Evolutionary conservation across 2,797 vertebrate species (phyloP).

Genomic region (Acrocephalus scirpaceus): DNA sequence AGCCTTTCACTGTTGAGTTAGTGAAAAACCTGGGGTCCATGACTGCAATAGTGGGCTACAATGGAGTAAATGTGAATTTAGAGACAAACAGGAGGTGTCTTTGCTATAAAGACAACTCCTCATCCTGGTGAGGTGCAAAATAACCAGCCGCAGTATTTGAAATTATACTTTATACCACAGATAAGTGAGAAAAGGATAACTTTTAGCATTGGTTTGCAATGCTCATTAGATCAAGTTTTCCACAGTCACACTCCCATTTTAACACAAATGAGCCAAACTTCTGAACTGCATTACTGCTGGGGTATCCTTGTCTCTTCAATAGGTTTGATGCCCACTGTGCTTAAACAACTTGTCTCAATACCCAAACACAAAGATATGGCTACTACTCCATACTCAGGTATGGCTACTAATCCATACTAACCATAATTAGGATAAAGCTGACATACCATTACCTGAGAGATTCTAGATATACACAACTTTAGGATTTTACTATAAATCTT

Average conservation of each 20-base stretch:
- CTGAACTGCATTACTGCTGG: not conserved
- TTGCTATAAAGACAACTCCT: not conserved
- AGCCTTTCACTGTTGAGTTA: not conserved
- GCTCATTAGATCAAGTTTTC: not conserved
- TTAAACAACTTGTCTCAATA: not conserved
- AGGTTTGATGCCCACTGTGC: not conserved
- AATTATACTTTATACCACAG: not conserved
- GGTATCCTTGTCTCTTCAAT: not conserved
- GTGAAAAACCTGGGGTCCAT: not conserved
- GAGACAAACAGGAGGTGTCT: not conserved
- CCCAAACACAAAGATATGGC: not conserved
- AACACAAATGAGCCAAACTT: not conserved
- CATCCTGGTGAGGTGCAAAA: not conserved
- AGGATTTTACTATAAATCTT: not conserved
- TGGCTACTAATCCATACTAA: not conserved
- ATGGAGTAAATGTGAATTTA: not conserved
- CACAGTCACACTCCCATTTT: not conserved
- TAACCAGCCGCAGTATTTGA: not conserved
- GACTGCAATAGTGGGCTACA: not conserved
- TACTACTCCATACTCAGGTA: not conserved
- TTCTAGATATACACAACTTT: not conserved
- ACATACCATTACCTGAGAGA: not conserved
- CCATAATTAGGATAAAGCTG: not conserved
- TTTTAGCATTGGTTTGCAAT: not conserved
- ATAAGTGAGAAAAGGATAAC: not conserved